Evolutionary conservation across 1,140 invertebrate genomes (phyloP).

Genomic region (Lucilia cuprina): DNA sequence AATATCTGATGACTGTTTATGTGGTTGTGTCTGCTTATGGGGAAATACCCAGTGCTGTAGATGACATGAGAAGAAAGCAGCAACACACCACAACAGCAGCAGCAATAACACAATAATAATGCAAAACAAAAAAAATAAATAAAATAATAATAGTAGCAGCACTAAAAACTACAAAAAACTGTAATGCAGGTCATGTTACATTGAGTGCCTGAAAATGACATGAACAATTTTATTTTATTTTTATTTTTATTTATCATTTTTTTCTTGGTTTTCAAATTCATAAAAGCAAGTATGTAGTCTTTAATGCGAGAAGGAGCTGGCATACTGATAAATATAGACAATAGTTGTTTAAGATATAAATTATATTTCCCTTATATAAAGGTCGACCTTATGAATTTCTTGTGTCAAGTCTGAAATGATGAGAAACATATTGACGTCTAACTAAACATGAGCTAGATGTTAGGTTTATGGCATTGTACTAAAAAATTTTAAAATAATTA

Average conservation of each 20-base stretch:
- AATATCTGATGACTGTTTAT: neutral
- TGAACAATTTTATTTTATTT: slow-evolving; percentile 1
- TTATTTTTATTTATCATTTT: too few species aligned
- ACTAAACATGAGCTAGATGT: too few species aligned
- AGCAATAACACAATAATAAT: neutral
- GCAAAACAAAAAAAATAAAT: neutral
- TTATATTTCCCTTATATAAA: too few species aligned
- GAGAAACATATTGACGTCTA: too few species aligned
- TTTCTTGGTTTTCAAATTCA: neutral
- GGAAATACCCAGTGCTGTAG: neutral
- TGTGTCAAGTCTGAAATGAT: too few species aligned
- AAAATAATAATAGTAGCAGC: slow-evolving; percentile 11
- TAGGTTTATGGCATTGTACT: too few species aligned
- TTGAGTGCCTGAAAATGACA: slow-evolving; percentile 20
- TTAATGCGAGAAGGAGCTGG: neutral
- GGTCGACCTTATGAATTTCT: too few species aligned
- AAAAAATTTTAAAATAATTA: too few species aligned
- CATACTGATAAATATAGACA: neutral
- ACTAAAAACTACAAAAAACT: slow-evolving; percentile 2
- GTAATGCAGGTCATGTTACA: slow-evolving; percentile 34
- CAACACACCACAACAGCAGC: neutral
- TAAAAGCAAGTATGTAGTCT: neutral
- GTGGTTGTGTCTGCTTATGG: neutral
- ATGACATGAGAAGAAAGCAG: slow-evolving; percentile 20
- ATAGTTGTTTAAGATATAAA: neutral